These are phyloP conservation scores for Colletes latitarsis DNA, from an alignment of 1,140 invertebrate genomes.

Conservation along the genomic window DNA sequence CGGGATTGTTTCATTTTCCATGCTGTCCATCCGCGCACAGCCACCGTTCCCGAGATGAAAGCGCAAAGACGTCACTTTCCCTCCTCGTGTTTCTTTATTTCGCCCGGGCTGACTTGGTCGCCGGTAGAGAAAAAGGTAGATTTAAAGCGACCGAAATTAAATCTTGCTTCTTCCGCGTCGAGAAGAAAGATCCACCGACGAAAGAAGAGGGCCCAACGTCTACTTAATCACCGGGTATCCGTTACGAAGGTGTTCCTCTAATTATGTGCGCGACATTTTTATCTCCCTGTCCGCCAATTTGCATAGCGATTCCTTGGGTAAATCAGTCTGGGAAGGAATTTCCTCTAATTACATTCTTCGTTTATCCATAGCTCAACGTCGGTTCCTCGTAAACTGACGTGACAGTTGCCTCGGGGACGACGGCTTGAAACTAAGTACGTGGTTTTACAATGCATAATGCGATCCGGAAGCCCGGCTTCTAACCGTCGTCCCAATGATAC, in stretches of 20 bases:
- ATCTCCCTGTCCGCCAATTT: constrained; percentile 1
- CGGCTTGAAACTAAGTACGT: neutral
- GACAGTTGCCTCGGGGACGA: no score
- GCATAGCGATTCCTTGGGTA: neutral
- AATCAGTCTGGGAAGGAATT: neutral
- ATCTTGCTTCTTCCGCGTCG: neutral
- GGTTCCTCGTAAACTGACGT: neutral
- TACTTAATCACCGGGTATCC: neutral
- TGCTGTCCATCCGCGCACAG: neutral
- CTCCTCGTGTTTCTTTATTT: neutral
- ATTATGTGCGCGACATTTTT: constrained; percentile 10
- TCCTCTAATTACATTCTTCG: neutral
- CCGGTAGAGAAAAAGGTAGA: neutral
- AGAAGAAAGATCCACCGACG: neutral
- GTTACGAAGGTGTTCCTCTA: neutral
- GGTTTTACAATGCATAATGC: constrained; percentile 1
- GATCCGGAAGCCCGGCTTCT: neutral
- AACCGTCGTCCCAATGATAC: neutral
- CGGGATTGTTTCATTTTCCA: neutral
- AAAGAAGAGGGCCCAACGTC: neutral
- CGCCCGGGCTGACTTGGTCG: neutral
- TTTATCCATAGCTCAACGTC: neutral
- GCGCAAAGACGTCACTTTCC: constrained; percentile 10
- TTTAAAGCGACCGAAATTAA: constrained; percentile 18
- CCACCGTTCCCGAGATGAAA: neutral